These are phyloP conservation scores for Anadara kagoshimensis DNA, from an alignment of 1,140 invertebrate genomes.

Conservation along the genomic window DNA sequence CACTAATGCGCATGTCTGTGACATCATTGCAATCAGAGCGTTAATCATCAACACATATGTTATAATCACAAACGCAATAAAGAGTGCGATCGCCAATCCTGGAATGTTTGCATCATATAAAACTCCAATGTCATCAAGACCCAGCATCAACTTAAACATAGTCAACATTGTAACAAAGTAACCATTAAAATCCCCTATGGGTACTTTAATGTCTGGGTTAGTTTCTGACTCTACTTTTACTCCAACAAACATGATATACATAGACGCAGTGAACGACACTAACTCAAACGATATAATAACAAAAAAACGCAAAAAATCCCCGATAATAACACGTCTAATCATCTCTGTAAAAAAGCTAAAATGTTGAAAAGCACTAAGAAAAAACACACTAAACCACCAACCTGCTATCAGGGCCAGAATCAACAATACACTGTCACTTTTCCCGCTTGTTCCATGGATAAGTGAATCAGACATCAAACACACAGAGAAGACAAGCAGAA, in stretches of 20 bases:
- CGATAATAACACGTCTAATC: slow-evolving; percentile 45
- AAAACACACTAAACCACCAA: slow-evolving; percentile 52
- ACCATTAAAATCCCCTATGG: slow-evolving; percentile 32
- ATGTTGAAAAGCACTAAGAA: slow-evolving; percentile 32
- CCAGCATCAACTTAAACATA: slow-evolving; percentile 61
- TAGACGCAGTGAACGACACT: slow-evolving; percentile 51
- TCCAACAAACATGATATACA: slow-evolving; percentile 46
- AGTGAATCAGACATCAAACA: slow-evolving; percentile 47
- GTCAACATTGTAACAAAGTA: slow-evolving; percentile 42
- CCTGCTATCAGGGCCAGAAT: slow-evolving; percentile 45
- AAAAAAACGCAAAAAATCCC: slow-evolving; percentile 48
- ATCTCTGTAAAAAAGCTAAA: slow-evolving; percentile 56
- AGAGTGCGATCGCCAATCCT: slow-evolving; percentile 45
- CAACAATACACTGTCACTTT: slow-evolving; percentile 28
- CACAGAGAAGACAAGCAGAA: slow-evolving; percentile 47
- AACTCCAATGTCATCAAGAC: slow-evolving; percentile 47
- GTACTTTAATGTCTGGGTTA: not conserved
- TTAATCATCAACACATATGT: slow-evolving; percentile 61
- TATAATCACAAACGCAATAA: slow-evolving; percentile 50
- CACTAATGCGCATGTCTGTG: slow-evolving; percentile 55
- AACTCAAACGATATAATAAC: slow-evolving; percentile 48
- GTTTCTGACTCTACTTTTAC: not conserved
- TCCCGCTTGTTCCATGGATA: slow-evolving; percentile 2
- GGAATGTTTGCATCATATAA: slow-evolving; percentile 46
- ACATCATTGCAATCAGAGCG: slow-evolving; percentile 63